These are phyloP conservation scores for Ceramica pisi DNA, from an alignment of 2,888 invertebrate genomes.

Conservation along the genomic window DNA sequence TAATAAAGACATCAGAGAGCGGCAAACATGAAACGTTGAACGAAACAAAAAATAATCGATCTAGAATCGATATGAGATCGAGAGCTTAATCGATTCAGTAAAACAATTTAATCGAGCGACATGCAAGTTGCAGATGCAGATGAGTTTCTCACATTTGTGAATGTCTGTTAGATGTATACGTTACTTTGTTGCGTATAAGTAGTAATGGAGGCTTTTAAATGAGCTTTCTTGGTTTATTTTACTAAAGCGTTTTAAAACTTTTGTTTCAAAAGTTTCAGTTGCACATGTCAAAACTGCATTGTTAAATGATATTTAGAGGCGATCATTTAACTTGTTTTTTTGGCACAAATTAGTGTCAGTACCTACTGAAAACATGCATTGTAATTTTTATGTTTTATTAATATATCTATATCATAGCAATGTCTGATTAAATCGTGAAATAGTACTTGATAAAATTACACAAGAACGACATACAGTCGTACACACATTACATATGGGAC, in stretches of 20 bases:
- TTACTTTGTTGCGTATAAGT: slow-evolving; percentile 45
- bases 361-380: too few species aligned
- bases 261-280: neutral
- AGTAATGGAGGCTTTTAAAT: slow-evolving; percentile 32
- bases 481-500: neutral
- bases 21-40: slow-evolving; percentile 77
- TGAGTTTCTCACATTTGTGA: slow-evolving; percentile 78
- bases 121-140: slow-evolving; percentile 80
- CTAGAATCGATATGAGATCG: slow-evolving; percentile 82
- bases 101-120: slow-evolving; percentile 87
- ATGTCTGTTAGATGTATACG: slow-evolving; percentile 50
- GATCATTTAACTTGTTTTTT: neutral
- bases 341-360: neutral
- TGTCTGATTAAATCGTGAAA: neutral
- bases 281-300: neutral
- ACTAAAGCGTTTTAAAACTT: neutral
- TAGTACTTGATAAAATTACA: neutral
- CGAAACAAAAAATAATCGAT: slow-evolving; percentile 83
- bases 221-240: neutral
- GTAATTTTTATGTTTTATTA: too few species aligned
- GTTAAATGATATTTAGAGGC: neutral
- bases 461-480: neutral
- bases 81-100: slow-evolving; percentile 87
- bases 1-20: slow-evolving; percentile 83
- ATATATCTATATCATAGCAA: neutral